phyloP scores from a whole-genome alignment of 2,888 invertebrate species.

The Sinodicranocentrus sp. region DNA sequence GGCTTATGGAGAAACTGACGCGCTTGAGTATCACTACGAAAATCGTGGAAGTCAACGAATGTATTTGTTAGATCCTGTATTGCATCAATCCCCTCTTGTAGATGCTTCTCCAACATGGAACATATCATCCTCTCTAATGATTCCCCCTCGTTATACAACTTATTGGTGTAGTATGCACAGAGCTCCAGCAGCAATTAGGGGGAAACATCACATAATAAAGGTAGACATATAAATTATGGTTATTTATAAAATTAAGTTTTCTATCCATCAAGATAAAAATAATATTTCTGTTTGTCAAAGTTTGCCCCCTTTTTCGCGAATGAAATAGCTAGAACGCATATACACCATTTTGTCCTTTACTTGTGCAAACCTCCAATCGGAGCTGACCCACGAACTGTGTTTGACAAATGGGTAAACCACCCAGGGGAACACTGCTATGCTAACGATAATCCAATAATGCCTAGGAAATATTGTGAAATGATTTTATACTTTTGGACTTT shows the following conservation, averaged over 20 bases:
- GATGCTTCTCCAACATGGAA: slow-evolving; percentile 5
- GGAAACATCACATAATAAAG: slow-evolving; percentile 42
- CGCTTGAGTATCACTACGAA: slow-evolving; percentile 30
- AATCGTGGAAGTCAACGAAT: slow-evolving; percentile 40
- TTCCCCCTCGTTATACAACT: slow-evolving; percentile 26
- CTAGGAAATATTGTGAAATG: no score
- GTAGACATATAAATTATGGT: slow-evolving; percentile 1
- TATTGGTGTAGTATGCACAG: slow-evolving; percentile 41
- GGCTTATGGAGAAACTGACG: slow-evolving; percentile 49
- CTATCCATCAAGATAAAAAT: no score
- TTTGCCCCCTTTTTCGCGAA: slow-evolving; percentile 24
- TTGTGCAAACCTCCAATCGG: slow-evolving; percentile 27
- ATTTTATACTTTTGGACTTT: slow-evolving; percentile 48
- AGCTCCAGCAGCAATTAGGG: slow-evolving; percentile 16
- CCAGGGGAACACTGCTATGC: slow-evolving; percentile 48
- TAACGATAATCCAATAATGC: no score
- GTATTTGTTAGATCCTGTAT: slow-evolving; percentile 41
- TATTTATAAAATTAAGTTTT: no score
- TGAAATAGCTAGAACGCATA: not conserved
- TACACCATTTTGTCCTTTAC: slow-evolving; percentile 33
- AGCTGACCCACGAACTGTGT: slow-evolving; percentile 3
- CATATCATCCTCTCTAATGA: not conserved
- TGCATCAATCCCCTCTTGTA: slow-evolving; percentile 14
- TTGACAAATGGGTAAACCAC: slow-evolving; percentile 37
- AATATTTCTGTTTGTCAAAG: not conserved